phyloP scores from a whole-genome alignment of 2,888 invertebrate species.

The Leptinotarsa tumamoca region DNA sequence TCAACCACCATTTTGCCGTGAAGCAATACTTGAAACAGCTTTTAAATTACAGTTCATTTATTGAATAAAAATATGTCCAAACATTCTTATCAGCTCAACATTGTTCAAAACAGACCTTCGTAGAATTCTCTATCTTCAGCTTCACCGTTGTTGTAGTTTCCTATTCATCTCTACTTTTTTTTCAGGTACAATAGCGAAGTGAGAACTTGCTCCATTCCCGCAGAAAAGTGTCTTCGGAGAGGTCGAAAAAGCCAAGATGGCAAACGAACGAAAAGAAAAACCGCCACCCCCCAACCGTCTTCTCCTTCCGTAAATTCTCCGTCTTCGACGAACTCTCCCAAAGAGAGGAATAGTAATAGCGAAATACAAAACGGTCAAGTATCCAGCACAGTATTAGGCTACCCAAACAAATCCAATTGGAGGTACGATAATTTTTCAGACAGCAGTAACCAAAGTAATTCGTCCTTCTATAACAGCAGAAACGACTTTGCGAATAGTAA shows the following conservation, averaged over 20 bases:
- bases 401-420: conserved; percentile 52
- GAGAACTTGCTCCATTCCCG: conserved; percentile 51
- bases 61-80: too few species aligned
- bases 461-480: conserved; percentile 41
- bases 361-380: conserved; percentile 88
- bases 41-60: too few species aligned
- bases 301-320: conserved; percentile 39
- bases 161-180: conserved; percentile 26
- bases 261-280: conserved; percentile 64
- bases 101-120: too few species aligned
- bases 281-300: conserved; percentile 43
- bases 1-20: too few species aligned
- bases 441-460: conserved; percentile 41
- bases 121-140: too few species aligned
- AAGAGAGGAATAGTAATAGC: conserved; percentile 28
- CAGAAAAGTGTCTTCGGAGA: conserved; percentile 72
- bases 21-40: too few species aligned
- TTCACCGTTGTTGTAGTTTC: too few species aligned
- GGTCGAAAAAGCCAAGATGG: conserved; percentile 84
- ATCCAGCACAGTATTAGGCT: conserved; percentile 84
- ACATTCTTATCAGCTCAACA: too few species aligned
- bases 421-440: conserved; percentile 55
- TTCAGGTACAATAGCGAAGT: conserved; percentile 51
- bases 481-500: conserved; percentile 41
- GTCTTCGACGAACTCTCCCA: conserved; percentile 29